These are phyloP conservation scores for Mionectes macconnelli DNA, from an alignment of 2,113 vertebrate genomes.

Conservation along the genomic window DNA sequence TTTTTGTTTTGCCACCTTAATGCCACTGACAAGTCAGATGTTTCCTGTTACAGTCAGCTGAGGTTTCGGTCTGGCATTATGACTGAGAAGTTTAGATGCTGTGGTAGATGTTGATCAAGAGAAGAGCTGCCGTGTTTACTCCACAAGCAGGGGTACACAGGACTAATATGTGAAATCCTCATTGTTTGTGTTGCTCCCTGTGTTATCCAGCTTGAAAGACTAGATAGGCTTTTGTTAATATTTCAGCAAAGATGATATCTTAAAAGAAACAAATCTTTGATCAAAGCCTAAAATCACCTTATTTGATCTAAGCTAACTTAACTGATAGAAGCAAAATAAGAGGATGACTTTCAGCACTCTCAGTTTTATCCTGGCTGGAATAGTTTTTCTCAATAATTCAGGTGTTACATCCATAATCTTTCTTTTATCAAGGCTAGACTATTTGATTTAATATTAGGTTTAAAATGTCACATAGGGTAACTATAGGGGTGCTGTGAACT, in stretches of 20 bases:
- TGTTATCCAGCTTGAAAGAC: background rate
- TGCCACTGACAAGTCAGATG: background rate
- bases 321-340: background rate
- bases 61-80: background rate
- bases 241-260: background rate
- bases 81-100: background rate
- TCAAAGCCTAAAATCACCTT: constrained; percentile 9
- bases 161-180: background rate
- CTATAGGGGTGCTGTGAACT: background rate
- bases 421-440: constrained; percentile 8
- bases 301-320: constrained; percentile 13
- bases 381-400: constrained; percentile 4
- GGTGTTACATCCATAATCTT: background rate
- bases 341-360: background rate
- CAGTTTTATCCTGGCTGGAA: background rate
- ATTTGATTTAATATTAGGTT: background rate
- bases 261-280: constrained; percentile 9
- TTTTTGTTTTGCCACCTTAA: background rate
- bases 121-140: background rate
- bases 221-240: background rate
- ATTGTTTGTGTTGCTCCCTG: background rate
- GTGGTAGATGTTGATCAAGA: background rate
- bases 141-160: background rate
- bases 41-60: background rate
- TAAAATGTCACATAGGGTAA: background rate